phyloP scores from a whole-genome alignment of 2,113 vertebrate species.

The Galemys pyrenaicus region DNA sequence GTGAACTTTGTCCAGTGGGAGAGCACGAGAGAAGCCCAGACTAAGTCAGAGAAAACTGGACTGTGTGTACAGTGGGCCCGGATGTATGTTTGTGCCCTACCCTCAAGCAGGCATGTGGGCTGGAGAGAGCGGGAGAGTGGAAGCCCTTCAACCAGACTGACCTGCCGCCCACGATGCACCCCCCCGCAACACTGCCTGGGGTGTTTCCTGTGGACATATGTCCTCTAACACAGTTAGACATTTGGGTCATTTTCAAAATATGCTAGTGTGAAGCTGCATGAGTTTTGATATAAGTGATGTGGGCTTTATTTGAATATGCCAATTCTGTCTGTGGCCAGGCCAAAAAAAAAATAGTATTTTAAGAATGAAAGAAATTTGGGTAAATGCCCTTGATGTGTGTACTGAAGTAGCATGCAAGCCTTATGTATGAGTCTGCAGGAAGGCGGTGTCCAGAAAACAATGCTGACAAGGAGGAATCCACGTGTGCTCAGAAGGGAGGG shows the following conservation, averaged over 20 bases:
- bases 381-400: constrained; percentile 12
- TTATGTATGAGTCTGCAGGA: background rate
- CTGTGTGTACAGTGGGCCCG: background rate
- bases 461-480: background rate
- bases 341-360: constrained; percentile 50
- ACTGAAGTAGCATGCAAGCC: background rate
- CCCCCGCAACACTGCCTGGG: background rate
- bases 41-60: background rate
- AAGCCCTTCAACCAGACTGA: background rate
- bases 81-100: background rate
- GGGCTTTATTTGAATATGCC: constrained; percentile 43
- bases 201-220: background rate
- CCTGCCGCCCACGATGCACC: background rate
- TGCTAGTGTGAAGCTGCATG: constrained; percentile 14
- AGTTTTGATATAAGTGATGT: constrained; percentile 36
- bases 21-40: background rate
- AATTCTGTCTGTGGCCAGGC: constrained; percentile 29
- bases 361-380: constrained; percentile 62
- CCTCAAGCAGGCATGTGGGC: background rate
- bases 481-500: background rate
- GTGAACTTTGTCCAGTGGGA: background rate
- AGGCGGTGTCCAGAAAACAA: background rate
- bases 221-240: constrained; percentile 9
- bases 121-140: background rate
- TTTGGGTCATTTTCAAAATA: constrained; percentile 46